Percentiles rank a stretch among this genome's conserved stretches.
These are phyloP conservation scores for Microtus pennsylvanicus DNA, from an alignment of 2,113 vertebrate species.

Conservation along the genomic window DNA sequence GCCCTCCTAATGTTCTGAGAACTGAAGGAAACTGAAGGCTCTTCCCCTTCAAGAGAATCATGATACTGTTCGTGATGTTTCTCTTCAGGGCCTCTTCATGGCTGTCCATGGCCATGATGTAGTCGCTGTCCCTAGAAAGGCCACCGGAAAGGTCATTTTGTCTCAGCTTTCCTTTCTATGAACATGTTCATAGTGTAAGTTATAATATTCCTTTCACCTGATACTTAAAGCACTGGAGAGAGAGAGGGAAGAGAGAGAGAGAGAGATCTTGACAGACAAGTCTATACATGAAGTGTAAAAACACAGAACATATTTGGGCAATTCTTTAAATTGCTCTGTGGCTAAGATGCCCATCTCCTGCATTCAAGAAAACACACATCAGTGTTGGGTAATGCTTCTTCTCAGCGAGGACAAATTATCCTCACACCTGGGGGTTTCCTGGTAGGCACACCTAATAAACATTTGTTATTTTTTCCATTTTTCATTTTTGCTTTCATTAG, in stretches of 20 bases:
- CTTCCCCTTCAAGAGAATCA: not conserved
- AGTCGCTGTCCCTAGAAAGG: too few species aligned
- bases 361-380: not conserved
- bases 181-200: too few species aligned
- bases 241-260: not conserved
- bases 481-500: slow-evolving; percentile 85
- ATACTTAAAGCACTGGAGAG: not conserved
- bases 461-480: slow-evolving; percentile 80
- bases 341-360: not conserved
- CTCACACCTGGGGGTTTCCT: slow-evolving; percentile 48
- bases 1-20: not conserved
- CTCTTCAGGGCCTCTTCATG: not conserved
- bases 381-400: not conserved
- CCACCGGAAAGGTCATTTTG: not conserved
- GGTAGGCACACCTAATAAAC: slow-evolving; percentile 67
- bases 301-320: not conserved
- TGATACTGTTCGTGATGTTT: not conserved
- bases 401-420: slow-evolving; percentile 30
- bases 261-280: not conserved
- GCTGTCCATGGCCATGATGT: not conserved
- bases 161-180: not conserved
- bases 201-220: not conserved
- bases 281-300: not conserved
- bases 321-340: not conserved
- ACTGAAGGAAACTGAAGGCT: not conserved